A percentile compares a stretch with the other conserved stretches of the same genome.
phyloP scores from a whole-genome alignment of 2,888 invertebrate genomes.

The Pachliopta kotzebuea region DNA sequence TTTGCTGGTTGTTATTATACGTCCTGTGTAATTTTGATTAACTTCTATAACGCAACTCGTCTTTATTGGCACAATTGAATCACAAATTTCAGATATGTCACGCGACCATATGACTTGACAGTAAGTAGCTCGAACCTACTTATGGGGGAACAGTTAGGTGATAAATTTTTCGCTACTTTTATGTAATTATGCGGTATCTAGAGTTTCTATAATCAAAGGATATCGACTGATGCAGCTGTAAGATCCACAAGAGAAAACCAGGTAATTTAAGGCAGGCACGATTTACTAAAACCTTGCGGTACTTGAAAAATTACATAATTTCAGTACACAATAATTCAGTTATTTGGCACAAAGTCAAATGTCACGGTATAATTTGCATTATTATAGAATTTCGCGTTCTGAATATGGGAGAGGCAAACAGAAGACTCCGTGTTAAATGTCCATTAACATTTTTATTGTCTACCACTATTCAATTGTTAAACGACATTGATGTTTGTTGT shows the following conservation, averaged over 20 bases:
- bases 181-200: no score
- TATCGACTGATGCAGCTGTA: background rate
- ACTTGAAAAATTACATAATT: conserved; percentile 49
- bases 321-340: conserved; percentile 47
- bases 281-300: conserved; percentile 38
- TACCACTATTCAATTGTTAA: conserved; percentile 64
- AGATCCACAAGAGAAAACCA: background rate
- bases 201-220: no score
- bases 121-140: no score
- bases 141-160: no score
- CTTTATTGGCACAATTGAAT: no score
- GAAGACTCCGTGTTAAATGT: conserved; percentile 60
- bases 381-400: conserved; percentile 59
- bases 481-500: conserved; percentile 77
- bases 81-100: no score
- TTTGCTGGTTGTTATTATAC: no score
- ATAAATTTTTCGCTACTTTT: no score
- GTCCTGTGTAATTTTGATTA: no score
- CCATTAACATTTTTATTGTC: conserved; percentile 76
- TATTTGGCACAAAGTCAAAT: conserved; percentile 51
- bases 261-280: background rate
- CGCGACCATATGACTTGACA: no score
- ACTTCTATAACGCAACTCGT: no score
- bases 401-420: conserved; percentile 59
- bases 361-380: conserved; percentile 58